These are phyloP conservation scores for Echiichthys vipera DNA, from an alignment of 2,797 vertebrate genomes.

Conservation along the genomic window DNA sequence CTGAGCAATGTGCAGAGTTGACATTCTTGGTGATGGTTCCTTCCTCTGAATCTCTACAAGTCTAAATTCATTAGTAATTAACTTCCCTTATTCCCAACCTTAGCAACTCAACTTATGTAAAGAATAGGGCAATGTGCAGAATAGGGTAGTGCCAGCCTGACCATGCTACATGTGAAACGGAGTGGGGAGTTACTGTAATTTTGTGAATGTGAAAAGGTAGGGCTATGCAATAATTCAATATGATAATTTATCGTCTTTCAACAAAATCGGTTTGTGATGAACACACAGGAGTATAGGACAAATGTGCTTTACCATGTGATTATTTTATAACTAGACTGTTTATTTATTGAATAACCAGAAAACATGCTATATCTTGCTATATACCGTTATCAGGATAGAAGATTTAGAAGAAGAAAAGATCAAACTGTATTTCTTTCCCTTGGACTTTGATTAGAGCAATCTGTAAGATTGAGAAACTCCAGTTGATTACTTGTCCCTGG, in stretches of 20 bases:
- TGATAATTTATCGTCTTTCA: too few species aligned
- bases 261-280: too few species aligned
- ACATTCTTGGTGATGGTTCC: constrained; percentile 2
- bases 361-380: too few species aligned
- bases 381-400: too few species aligned
- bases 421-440: not conserved
- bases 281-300: too few species aligned
- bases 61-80: not conserved
- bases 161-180: not conserved
- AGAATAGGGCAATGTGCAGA: not conserved
- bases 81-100: not conserved
- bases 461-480: not conserved
- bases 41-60: constrained; percentile 6
- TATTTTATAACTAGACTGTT: too few species aligned
- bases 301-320: too few species aligned
- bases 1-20: not conserved
- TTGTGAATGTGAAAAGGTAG: too few species aligned
- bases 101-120: not conserved
- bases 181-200: not conserved
- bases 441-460: not conserved
- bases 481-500: not conserved
- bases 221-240: too few species aligned
- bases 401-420: too few species aligned
- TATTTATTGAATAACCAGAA: too few species aligned
- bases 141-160: not conserved